Base-by-base conservation (phyloP, 35 echinoderm and acorn worm genomes). In the Strongylocentrotus purpuratus region DNA sequence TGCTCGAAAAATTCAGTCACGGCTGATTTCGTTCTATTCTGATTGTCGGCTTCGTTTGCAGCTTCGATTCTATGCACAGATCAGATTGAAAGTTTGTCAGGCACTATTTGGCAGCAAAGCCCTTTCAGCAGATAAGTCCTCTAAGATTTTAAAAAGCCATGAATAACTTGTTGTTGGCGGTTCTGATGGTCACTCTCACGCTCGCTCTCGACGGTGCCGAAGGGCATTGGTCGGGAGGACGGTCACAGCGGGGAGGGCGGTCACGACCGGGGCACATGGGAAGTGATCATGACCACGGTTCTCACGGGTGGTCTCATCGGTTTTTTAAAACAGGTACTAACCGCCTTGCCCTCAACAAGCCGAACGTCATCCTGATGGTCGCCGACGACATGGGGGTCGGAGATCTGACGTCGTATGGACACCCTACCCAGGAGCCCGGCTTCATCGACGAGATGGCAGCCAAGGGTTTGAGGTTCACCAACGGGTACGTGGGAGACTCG, bases 361-460 rank as follows among this genome's bases (percentile, higher is more conserved):
- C 97, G 2, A 98, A 98, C 70, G 94, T 98, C 33, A 85, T 98
- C 14, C 33, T 98, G 1, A 25, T 98, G 33, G 71, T 98, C 18
- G 97, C 96, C 32, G 97, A 98, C 94, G 97, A 98, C 47, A 95
- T 98, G 94, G 97, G 97, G 2, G 94, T 94, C 85, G 97, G 97
- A 33, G 97, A 98, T 48, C 96, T 98, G 46, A 94, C 95, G 15
- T 85, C 85, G 46, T 98, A 96, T 48, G 97, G 97, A 2, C 97
- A 98, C 60, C 97, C 97, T 2, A 96, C 95, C 2, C 97, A 98
- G 87, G 97, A 98, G 86, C 86, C 60, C 32, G 97, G 97, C 70
- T 52, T 92, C 47, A 96, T 98, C 45, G 97, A 98, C 61, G 45
- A 91, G 92, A 95, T 98, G 94, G 97, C 96, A 4, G 18, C 45